Conservation (phyloP, 2,888 invertebrate species). For the Macropis europaea region DNA sequence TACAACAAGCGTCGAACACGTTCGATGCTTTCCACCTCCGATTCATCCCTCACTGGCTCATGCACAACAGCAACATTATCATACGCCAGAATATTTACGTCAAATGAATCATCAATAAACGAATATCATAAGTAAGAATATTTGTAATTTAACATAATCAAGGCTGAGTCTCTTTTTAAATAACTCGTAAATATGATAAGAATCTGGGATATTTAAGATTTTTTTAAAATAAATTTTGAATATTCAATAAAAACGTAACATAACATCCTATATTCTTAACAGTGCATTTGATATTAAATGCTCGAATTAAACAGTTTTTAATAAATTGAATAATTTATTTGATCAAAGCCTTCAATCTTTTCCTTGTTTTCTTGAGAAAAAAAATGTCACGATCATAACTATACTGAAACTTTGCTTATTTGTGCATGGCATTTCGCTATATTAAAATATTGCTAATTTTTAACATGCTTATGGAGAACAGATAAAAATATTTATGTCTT, state of each 20-base stretch:
- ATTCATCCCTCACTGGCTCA: constrained; percentile 88
- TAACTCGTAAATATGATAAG: constrained; percentile 11
- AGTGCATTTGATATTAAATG: background rate
- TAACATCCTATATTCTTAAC: constrained; percentile 1
- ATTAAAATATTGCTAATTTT: background rate
- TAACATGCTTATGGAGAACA: background rate
- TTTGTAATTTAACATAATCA: constrained; percentile 30
- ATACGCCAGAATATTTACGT: constrained; percentile 81
- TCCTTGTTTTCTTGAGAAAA: background rate
- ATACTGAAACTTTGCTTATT: constrained; percentile 2
- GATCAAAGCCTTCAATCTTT: background rate
- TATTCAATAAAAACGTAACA: background rate
- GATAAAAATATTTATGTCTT: background rate
- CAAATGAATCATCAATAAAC: constrained; percentile 78
- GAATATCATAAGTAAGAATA: constrained; percentile 21
- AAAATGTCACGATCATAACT: background rate
- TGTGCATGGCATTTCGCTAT: constrained; percentile 4
- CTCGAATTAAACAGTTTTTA: background rate
- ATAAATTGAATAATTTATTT: constrained; percentile 1
- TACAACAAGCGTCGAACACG: constrained; percentile 95
- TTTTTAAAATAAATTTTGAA: constrained; percentile 7
- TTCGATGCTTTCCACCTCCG: constrained; percentile 97
- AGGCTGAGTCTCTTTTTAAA: constrained; percentile 38
- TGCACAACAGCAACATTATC: constrained; percentile 83
- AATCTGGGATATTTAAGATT: constrained; percentile 13